phyloP scores from a whole-genome alignment of 2,888 invertebrate species.

The Drepanosiphum platanoidis region DNA sequence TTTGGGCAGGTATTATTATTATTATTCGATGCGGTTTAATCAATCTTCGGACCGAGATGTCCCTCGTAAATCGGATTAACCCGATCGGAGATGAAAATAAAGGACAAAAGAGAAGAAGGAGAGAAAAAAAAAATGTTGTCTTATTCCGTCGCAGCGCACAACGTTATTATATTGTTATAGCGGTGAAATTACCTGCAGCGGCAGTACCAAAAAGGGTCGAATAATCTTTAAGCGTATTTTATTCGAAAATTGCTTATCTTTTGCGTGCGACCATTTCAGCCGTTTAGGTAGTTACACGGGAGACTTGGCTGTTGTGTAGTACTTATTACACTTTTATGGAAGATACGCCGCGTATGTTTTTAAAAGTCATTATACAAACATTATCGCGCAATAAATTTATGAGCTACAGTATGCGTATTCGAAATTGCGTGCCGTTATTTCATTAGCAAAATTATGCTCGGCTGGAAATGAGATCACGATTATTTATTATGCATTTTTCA shows the following conservation, averaged over 20 bases:
- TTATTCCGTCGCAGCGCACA: not conserved
- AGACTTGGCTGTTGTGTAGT: no score
- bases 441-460: not conserved
- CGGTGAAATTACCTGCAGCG: conserved; percentile 19
- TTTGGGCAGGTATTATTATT: not conserved
- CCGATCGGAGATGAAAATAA: conserved; percentile 1
- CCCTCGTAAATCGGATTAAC: conserved; percentile 53
- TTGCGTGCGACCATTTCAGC: not conserved
- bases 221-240: conserved; percentile 20
- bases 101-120: not conserved
- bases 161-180: not conserved
- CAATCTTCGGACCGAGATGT: conserved; percentile 48
- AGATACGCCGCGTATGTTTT: not conserved
- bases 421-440: not conserved
- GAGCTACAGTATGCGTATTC: no score
- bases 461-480: not conserved
- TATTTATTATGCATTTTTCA: no score
- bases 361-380: not conserved
- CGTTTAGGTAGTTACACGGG: not conserved
- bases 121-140: not conserved
- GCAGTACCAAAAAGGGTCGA: conserved; percentile 32
- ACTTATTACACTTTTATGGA: conserved; percentile 1
- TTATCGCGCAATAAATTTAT: not conserved
- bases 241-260: conserved; percentile 2
- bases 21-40: conserved; percentile 20